Percentiles rank a stretch among this genome's conserved stretches.
Conservation (phyloP, 2,888 invertebrate genomes). For the Alentia gelatinosa region DNA sequence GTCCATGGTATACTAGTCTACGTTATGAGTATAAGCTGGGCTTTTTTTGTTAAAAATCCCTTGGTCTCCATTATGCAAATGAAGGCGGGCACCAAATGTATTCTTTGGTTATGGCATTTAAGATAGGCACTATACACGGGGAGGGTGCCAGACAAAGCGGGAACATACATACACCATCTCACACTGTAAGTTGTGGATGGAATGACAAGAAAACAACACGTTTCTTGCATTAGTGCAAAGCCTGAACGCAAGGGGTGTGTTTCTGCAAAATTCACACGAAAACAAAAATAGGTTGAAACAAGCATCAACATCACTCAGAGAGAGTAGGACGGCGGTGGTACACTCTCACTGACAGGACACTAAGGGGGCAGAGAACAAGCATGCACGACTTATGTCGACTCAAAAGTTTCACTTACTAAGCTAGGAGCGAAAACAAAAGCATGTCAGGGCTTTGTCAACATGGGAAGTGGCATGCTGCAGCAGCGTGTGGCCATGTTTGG, state of each 20-base stretch:
- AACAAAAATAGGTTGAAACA: neutral
- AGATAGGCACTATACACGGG: neutral
- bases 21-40: too few species aligned
- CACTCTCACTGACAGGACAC: neutral
- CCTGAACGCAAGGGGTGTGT: neutral
- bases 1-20: too few species aligned
- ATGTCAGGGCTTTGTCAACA: constrained; percentile 16
- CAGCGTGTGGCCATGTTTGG: neutral
- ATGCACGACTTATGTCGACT: neutral
- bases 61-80: constrained; percentile 13
- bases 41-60: neutral
- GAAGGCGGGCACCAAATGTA: neutral
- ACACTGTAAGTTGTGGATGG: neutral
- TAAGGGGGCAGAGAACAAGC: neutral
- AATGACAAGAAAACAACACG: constrained; percentile 32
- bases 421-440: constrained; percentile 24
- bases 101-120: neutral
- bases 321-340: neutral
- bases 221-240: neutral
- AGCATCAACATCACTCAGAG: neutral
- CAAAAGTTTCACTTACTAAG: neutral
- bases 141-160: neutral
- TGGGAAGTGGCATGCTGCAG: neutral
- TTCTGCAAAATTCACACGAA: constrained; percentile 14
- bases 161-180: constrained; percentile 42